Base-by-base conservation (phyloP, 2,888 invertebrate species). In the Argyra leucocephala region DNA sequence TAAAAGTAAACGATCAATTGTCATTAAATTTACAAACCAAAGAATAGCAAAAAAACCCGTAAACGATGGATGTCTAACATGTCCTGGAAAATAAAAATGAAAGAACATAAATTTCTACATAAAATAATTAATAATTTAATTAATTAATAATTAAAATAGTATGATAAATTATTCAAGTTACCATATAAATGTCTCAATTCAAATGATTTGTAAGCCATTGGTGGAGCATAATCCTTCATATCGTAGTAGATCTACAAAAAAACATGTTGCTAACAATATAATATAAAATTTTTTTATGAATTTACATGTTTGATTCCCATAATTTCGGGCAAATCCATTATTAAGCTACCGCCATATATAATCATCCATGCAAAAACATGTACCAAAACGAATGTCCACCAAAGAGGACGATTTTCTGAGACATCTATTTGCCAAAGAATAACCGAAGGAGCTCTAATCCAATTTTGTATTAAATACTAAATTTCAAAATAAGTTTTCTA, bases 1-100 rank as follows among this genome's bases (percentile, higher is more conserved):
- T 65, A 86, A 72, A 48, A 86, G 67, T 12, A 85, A 70, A 60
- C 86, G 80, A 73, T 86, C 86, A 68, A 85, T 80, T 79, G 82
- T 85, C 86, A 86, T 86, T 1, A 82, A 74, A 64, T 86, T 86
- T 67, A 81, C 80, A 62, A 81, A 74, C 83, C 86, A 86, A 57
- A 86, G 77, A 66, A 86, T 82, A 1, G 82, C 70, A 1, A 82
- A 73, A 65, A 86, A 82, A 7, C 83, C 85, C 58, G 80, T 76
- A 69, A 86, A 86, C 66, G 86, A 86, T 1, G 86, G 86, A 79
- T 86, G 86, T 60, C 86, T 81, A 74, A 86, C 82, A 69, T 86
- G 85, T 0, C 77, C 48, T 48, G 18, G 5, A 48, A 48, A 18
- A 18, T 18, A 48, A 48, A 2, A 48, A 48, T 18, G 18, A 48